Evolutionary conservation across 2,888 invertebrate species (phyloP).

Genomic region (Prosapia bicincta): DNA sequence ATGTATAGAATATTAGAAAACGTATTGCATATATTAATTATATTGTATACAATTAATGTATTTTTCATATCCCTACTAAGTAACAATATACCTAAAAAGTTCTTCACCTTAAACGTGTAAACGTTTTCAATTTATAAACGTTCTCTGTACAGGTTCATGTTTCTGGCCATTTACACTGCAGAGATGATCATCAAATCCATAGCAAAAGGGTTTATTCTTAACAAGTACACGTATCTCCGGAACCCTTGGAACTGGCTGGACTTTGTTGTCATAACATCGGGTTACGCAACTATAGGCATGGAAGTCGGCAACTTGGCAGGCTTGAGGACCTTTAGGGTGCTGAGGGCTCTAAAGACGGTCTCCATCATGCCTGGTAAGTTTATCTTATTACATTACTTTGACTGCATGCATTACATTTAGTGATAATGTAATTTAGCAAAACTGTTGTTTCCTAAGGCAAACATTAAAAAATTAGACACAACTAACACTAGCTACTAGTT

Average conservation of each 20-base stretch:
- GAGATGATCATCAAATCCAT: conserved; percentile 95
- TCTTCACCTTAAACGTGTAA: no score
- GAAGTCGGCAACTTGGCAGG: conserved; percentile 89
- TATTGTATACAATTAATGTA: no score
- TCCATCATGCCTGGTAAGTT: conserved; percentile 91
- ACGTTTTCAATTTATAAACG: no score
- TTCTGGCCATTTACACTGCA: conserved; percentile 91
- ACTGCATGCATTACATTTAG: no score
- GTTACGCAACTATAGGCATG: conserved; percentile 89
- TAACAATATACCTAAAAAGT: not conserved
- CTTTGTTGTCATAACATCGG: conserved; percentile 91
- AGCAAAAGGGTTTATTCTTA: conserved; percentile 92
- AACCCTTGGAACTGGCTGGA: conserved; percentile 98
- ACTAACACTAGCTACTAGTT: no score
- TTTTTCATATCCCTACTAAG: no score
- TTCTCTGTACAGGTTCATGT: conserved; percentile 74
- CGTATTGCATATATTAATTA: no score
- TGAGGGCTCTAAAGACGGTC: conserved; percentile 92
- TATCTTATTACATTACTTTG: not conserved
- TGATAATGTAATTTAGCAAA: no score
- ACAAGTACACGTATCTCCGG: conserved; percentile 92
- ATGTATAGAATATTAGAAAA: no score
- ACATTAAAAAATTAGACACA: no score
- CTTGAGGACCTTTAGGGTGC: conserved; percentile 86
- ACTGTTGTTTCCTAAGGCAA: no score